These are phyloP conservation scores for Nomia melanderi DNA, from an alignment of 1,140 invertebrate genomes.

Conservation along the genomic window DNA sequence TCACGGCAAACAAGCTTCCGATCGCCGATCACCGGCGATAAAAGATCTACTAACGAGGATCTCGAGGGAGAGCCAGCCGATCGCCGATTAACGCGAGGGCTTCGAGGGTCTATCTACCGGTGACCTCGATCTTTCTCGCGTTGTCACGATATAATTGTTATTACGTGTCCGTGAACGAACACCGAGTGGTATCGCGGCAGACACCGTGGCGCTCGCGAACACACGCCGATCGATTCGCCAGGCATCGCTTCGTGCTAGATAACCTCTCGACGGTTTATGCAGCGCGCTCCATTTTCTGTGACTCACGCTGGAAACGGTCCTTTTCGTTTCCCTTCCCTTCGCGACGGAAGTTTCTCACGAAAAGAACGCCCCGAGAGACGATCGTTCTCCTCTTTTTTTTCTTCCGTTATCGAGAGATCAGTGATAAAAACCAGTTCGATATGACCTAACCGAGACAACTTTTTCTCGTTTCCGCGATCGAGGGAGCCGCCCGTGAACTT, in stretches of 20 bases:
- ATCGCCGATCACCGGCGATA: background rate
- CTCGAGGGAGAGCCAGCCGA: background rate
- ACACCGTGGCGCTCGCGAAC: conserved; percentile 35
- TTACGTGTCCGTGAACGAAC: conserved; percentile 32
- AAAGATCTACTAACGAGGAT: background rate
- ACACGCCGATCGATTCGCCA: conserved; percentile 36
- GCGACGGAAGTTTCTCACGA: too few relatives aligned
- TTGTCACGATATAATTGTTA: conserved; percentile 40
- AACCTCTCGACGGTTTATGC: conserved; percentile 13
- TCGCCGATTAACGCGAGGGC: background rate
- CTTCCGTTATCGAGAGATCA: too few relatives aligned
- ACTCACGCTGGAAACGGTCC: background rate
- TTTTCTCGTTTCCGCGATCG: background rate
- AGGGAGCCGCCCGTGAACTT: conserved; percentile 1
- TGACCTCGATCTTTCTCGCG: conserved; percentile 34
- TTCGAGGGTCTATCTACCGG: background rate
- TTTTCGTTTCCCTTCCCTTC: background rate
- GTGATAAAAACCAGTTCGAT: too few relatives aligned
- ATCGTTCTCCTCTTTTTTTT: too few relatives aligned
- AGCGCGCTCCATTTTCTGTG: conserved; percentile 20
- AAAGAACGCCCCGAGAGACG: too few relatives aligned
- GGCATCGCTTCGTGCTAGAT: conserved; percentile 19
- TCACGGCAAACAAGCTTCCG: too few relatives aligned
- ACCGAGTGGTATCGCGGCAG: conserved; percentile 5
- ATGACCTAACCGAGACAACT: too few relatives aligned